phyloP scores from a whole-genome alignment of 2,113 vertebrate genomes.

The Aix galericulata region DNA sequence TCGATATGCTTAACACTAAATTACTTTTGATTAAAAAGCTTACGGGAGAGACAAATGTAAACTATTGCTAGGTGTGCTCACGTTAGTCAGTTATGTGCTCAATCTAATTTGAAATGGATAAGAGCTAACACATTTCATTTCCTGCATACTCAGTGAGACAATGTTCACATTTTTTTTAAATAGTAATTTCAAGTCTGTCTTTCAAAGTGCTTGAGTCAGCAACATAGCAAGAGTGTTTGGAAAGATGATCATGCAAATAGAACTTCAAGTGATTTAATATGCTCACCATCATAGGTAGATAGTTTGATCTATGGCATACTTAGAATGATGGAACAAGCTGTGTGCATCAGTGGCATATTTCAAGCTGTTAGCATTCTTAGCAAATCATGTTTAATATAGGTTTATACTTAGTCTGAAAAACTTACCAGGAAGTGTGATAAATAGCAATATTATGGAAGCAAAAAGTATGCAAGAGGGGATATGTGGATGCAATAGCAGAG shows the following conservation, averaged over 20 bases:
- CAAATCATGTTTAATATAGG: slow-evolving; percentile 38
- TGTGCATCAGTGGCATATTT: slow-evolving; percentile 21
- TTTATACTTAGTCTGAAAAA: slow-evolving; percentile 34
- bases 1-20: slow-evolving; percentile 62
- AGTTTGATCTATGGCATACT: slow-evolving; percentile 40
- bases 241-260: slow-evolving; percentile 56
- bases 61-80: slow-evolving; percentile 57
- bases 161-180: not conserved
- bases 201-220: slow-evolving; percentile 61
- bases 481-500: not conserved
- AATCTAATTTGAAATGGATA: slow-evolving; percentile 67
- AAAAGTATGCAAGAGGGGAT: not conserved
- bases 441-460: slow-evolving; percentile 28
- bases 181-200: slow-evolving; percentile 38
- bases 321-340: slow-evolving; percentile 48
- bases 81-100: slow-evolving; percentile 53
- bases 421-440: slow-evolving; percentile 15
- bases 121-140: slow-evolving; percentile 63
- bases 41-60: slow-evolving; percentile 69
- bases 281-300: slow-evolving; percentile 30
- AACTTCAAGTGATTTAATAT: slow-evolving; percentile 63
- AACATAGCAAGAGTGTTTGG: slow-evolving; percentile 9
- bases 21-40: slow-evolving; percentile 76
- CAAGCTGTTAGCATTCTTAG: slow-evolving; percentile 43
- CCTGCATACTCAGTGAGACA: slow-evolving; percentile 30